Evolutionary conservation across 2,113 vertebrate genomes (phyloP), one percentile per base, ranked within the genome.

Genomic region (Puma concolor): DNA sequence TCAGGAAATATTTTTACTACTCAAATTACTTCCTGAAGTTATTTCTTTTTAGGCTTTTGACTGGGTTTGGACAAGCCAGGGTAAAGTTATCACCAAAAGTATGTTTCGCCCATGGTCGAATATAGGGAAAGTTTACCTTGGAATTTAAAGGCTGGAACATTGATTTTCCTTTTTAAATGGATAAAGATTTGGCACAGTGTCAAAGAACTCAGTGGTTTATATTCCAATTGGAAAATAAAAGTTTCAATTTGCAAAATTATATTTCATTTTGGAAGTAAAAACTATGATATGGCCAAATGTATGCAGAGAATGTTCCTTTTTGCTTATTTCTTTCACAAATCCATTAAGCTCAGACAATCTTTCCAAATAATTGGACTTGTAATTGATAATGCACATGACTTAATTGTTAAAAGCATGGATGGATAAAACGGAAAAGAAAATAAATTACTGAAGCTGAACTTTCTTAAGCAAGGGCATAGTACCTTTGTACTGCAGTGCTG

Each of bases 131-230:
- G 80, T 98, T 98, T 98, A 96, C 93, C 97, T 98, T 98, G 93
- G 93, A 72, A 0, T 57, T 44, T n/a, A 96, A 69, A 91, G 96
- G 83, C 92, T 82, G 94, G 97, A 96, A 95, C 89, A 92, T 91
- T 97, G 80, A 95, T 97, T 96, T 94, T 27, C 29, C 31, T 86
- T 98, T 97, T 98, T 97, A 97, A 97, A 98, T 84, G 96, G 97
- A 96, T 88, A 89, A 98, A 95, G 64, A 72, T 72, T 93, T 97
- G 94, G 89, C 90, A 82, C 21, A 74, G 72, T 98, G 94, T 72
- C n/a, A 50, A 63, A 94, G 41, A 80, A 29, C 87, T 50, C n/a
- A 96, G 83, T 98, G 91, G 50, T 74, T 76, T 94, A 96, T 98
- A 66, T 97, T 98, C 48, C 92, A 77, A 92, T 83, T 93, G 92